Percentiles rank a stretch among this genome's conserved stretches.
These are phyloP conservation scores for Oreochromis grahami DNA, from an alignment of 2,797 vertebrate species.

Conservation along the genomic window DNA sequence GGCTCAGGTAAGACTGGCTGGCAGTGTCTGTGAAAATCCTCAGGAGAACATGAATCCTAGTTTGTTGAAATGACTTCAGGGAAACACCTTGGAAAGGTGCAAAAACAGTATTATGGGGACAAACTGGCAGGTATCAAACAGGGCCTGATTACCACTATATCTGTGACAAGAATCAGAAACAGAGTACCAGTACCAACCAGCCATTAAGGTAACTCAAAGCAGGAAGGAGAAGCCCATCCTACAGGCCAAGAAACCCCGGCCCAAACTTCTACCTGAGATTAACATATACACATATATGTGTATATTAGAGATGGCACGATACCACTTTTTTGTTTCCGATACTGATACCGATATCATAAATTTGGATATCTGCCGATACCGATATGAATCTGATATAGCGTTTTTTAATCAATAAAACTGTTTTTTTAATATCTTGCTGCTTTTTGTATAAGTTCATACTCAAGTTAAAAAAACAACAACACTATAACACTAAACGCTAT, in stretches of 20 bases:
- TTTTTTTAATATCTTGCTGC: too few relatives aligned
- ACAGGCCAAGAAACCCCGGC: not conserved
- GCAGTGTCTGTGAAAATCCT: not conserved
- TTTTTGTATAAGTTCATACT: too few relatives aligned
- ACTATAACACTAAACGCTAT: too few relatives aligned
- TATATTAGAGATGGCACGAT: too few relatives aligned
- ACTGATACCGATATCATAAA: too few relatives aligned
- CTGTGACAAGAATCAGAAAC: not conserved
- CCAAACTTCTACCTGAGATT: not conserved
- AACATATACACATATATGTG: rapidly evolving
- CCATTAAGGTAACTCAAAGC: not conserved
- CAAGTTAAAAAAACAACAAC: too few relatives aligned
- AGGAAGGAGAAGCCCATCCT: not conserved
- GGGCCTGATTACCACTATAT: not conserved
- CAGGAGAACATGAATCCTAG: not conserved
- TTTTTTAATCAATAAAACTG: too few relatives aligned
- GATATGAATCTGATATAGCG: too few relatives aligned
- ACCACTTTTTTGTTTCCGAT: too few relatives aligned
- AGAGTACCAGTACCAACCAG: rapidly evolving
- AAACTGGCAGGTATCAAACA: not conserved
- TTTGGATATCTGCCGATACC: too few relatives aligned
- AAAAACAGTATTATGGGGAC: not conserved
- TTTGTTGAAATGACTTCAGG: not conserved
- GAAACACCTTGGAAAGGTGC: not conserved
- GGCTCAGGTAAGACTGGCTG: not conserved